Base-by-base conservation (phyloP, 37 sponge, comb jelly and placozoan genomes). In the Agelas oroides region DNA sequence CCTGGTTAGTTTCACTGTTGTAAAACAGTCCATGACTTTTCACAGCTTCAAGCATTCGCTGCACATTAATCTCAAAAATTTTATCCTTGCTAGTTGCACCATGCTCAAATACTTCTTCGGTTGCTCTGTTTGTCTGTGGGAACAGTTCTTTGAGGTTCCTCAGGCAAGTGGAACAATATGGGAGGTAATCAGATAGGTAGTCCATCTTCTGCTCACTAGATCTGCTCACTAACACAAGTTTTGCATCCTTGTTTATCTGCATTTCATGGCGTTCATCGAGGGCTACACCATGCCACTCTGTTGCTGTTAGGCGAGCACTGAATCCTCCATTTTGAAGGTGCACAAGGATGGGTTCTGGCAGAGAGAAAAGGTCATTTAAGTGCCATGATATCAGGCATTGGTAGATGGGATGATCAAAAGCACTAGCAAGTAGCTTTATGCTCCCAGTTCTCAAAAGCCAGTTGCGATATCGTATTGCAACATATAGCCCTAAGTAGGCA, bases 201-300 rank as follows among this genome's bases (percentile, higher is more conserved):
- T 78, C 65, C 79, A 78, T 78, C 13, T 40, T 62, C 25, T 64
- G 24, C 62, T 24, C 36, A 58, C n/a, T 70, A 34, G 84, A 74
- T 24, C 54, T 40, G 1, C 56, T 30, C 28, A 83, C 65, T n/a
- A n/a, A n/a, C 5, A 74, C 73, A 12, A 60, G 46, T 52, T 83
- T 83, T 1, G 65, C 58, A 37, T 81, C 81, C 30, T 70, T 67
- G 59, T 81, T 79, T 23, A 79, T 79, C 19, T 66, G 38, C 73
- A 82, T 82, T 32, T 81, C 82, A 56, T 81, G 82, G 39, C 62
- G 31, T 35, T 83, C 84, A 40, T 83, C 84, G 25, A 71, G 28
- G 5, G 84, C 74, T 12, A 83, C 84, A 59, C 34, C 46, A 62
- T 63, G 63, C 63, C 73, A 83, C 23, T 83, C 63, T 1, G 58